Conservation (phyloP, 2,888 invertebrate genomes). For the Plagodis pulveraria region DNA sequence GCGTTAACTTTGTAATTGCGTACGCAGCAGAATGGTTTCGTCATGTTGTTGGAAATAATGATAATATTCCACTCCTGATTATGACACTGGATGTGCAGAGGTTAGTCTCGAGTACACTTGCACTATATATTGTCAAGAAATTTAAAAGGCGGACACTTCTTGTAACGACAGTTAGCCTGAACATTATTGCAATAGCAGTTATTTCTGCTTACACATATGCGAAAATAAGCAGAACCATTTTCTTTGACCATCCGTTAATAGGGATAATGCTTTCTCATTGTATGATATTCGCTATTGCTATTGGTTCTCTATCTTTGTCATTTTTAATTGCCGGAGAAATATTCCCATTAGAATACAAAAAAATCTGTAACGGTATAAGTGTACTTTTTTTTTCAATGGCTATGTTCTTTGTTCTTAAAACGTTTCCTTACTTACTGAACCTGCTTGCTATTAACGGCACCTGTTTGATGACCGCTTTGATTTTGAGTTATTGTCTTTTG, state of each 20-base stretch:
- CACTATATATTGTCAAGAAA: constrained; percentile 46
- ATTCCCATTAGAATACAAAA: constrained; percentile 81
- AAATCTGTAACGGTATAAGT: constrained; percentile 67
- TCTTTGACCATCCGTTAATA: constrained; percentile 41
- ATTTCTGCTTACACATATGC: constrained; percentile 44
- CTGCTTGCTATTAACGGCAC: constrained; percentile 59
- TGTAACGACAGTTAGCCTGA: constrained; percentile 39
- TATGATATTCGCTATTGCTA: constrained; percentile 40
- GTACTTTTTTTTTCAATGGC: constrained; percentile 60
- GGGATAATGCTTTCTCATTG: constrained; percentile 28
- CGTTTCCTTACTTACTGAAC: constrained; percentile 57
- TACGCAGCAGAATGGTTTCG: constrained; percentile 44
- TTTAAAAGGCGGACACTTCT: constrained; percentile 46
- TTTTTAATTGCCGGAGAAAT: constrained; percentile 88
- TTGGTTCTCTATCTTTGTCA: constrained; percentile 73
- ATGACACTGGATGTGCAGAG: constrained; percentile 47
- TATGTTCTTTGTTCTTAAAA: constrained; percentile 65
- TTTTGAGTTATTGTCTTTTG: constrained; percentile 58
- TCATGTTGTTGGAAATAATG: constrained; percentile 37
- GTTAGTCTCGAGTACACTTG: constrained; percentile 43
- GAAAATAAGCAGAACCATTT: constrained; percentile 34
- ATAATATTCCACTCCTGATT: constrained; percentile 37
- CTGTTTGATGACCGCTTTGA: constrained; percentile 54
- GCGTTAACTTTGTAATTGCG: constrained; percentile 45
- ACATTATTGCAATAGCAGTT: constrained; percentile 38